Conservation (phyloP, 2,888 invertebrate species). For the Protodeltote pygarga region DNA sequence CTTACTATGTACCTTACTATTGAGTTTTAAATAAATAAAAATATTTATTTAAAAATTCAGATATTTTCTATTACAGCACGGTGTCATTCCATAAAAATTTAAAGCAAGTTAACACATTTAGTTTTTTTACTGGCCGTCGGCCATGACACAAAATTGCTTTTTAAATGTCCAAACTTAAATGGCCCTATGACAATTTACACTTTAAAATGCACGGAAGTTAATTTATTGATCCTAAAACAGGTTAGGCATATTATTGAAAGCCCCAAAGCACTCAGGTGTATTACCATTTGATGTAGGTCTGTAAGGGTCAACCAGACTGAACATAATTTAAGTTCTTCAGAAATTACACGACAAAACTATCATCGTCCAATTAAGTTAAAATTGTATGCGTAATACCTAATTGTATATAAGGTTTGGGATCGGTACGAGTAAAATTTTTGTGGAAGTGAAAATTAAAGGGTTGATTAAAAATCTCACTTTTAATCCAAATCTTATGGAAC, state of each 20-base stretch:
- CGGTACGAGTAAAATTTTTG: too few relatives aligned
- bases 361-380: too few relatives aligned
- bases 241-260: constrained; percentile 34
- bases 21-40: too few relatives aligned
- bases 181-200: constrained; percentile 74
- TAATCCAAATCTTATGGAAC: too few relatives aligned
- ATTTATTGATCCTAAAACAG: constrained; percentile 66
- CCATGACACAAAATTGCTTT: constrained; percentile 75
- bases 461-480: too few relatives aligned
- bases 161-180: constrained; percentile 70
- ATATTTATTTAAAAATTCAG: not conserved
- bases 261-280: constrained; percentile 2
- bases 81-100: constrained; percentile 35
- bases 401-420: too few relatives aligned
- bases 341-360: too few relatives aligned
- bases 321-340: too few relatives aligned
- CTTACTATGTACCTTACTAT: too few relatives aligned
- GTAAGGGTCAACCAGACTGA: constrained; percentile 1
- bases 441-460: too few relatives aligned
- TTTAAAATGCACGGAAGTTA: constrained; percentile 69
- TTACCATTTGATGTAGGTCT: not conserved
- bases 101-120: constrained; percentile 52
- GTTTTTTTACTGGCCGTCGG: constrained; percentile 49
- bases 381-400: too few relatives aligned
- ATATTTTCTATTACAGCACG: constrained; percentile 28